phyloP scores from a whole-genome alignment of 35 echinoderm and acorn worm species.

The Anneissia japonica region DNA sequence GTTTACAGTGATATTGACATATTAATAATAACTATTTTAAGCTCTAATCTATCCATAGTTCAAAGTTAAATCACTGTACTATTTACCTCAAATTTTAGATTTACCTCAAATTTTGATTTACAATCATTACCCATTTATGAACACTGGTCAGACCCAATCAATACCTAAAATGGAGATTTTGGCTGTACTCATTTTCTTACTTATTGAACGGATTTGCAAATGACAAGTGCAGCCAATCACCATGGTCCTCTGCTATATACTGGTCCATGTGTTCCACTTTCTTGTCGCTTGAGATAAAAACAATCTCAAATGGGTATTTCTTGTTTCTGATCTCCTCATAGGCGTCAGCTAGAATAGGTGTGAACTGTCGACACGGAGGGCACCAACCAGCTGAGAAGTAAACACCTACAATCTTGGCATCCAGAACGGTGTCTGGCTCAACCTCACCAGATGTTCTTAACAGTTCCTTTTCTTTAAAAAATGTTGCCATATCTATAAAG shows the following conservation, averaged over 20 bases:
- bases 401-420: constrained; percentile 37
- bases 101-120: too few species aligned
- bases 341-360: constrained; percentile 31
- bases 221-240: constrained; percentile 18
- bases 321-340: constrained; percentile 34
- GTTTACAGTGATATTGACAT: too few species aligned
- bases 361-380: constrained; percentile 50
- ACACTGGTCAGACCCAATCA: too few species aligned
- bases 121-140: too few species aligned
- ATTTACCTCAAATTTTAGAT: too few species aligned
- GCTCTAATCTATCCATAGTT: too few species aligned
- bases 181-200: constrained; percentile 7
- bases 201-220: constrained; percentile 38
- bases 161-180: too few species aligned
- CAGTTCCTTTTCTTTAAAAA: neutral
- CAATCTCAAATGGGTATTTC: constrained; percentile 29
- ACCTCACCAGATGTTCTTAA: neutral
- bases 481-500: neutral
- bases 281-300: constrained; percentile 37
- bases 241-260: constrained; percentile 6
- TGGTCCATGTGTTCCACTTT: neutral
- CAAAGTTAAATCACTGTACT: too few species aligned
- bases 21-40: too few species aligned
- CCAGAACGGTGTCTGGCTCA: neutral
- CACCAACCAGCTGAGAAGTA: constrained; percentile 61